Percentiles rank a stretch among this genome's conserved stretches.
Evolutionary conservation across 2,888 invertebrate genomes (phyloP).

Genomic region (Lasioglossum villosulum): DNA sequence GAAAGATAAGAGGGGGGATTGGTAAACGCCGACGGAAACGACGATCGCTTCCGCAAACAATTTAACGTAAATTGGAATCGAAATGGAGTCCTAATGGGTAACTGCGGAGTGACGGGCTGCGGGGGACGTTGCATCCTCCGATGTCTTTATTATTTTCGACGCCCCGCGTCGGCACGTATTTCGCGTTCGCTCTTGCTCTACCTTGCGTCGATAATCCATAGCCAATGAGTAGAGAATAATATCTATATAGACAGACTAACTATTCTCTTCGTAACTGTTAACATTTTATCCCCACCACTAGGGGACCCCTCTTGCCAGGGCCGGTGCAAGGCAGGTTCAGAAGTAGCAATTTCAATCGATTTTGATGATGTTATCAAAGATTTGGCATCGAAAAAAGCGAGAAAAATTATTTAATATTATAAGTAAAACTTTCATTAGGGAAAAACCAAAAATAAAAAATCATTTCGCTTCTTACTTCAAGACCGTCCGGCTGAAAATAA

Average conservation of each 20-base stretch:
- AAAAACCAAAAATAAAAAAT: background rate
- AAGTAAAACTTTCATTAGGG: background rate
- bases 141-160: constrained; percentile 60
- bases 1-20: constrained; percentile 19
- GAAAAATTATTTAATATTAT: too few relatives aligned
- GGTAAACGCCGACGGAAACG: constrained; percentile 42
- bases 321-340: too few relatives aligned
- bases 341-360: too few relatives aligned
- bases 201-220: background rate
- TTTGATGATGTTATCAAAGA: too few relatives aligned
- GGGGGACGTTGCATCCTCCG: constrained; percentile 28
- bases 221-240: background rate
- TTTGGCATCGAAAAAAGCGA: too few relatives aligned
- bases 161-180: constrained; percentile 12
- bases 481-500: background rate
- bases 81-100: constrained; percentile 68
- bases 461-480: background rate
- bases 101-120: constrained; percentile 29
- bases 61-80: constrained; percentile 72
- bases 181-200: background rate
- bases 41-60: constrained; percentile 68
- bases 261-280: too few relatives aligned
- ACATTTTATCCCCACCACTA: too few relatives aligned
- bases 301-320: too few relatives aligned
- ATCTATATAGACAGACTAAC: background rate